phyloP scores from a whole-genome alignment of 2,113 vertebrate genomes.

The human region DNA sequence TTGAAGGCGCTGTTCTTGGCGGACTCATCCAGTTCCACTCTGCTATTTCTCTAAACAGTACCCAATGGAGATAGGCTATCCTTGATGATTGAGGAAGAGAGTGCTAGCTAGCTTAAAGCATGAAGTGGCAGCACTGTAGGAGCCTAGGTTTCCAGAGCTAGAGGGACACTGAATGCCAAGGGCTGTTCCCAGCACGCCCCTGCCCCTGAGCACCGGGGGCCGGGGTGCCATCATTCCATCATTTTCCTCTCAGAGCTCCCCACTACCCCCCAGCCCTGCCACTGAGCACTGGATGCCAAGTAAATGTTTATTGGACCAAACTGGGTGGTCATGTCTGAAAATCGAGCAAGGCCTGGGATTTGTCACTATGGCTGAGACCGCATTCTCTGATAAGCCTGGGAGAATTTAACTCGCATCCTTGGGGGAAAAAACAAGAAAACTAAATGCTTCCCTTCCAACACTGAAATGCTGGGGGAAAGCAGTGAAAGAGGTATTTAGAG shows the following conservation, averaged over 20 bases:
- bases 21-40: not conserved
- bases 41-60: not conserved
- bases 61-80: not conserved
- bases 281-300: not conserved
- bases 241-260: not conserved
- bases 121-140: not conserved
- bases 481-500: not conserved
- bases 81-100: not conserved
- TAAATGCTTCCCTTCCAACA: not conserved
- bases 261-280: not conserved
- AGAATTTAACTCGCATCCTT: not conserved
- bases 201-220: not conserved
- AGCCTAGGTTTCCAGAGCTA: fast-evolving
- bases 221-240: not conserved
- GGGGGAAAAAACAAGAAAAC: not conserved
- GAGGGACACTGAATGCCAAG: fast-evolving
- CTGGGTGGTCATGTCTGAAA: not conserved
- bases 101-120: not conserved
- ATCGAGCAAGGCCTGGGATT: not conserved
- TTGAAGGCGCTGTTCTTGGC: not conserved
- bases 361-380: not conserved
- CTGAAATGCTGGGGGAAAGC: not conserved
- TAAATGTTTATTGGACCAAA: not conserved
- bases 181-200: not conserved
- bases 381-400: not conserved